Conservation (phyloP, 2,888 invertebrate species). For the Leptura quadrifasciata region DNA sequence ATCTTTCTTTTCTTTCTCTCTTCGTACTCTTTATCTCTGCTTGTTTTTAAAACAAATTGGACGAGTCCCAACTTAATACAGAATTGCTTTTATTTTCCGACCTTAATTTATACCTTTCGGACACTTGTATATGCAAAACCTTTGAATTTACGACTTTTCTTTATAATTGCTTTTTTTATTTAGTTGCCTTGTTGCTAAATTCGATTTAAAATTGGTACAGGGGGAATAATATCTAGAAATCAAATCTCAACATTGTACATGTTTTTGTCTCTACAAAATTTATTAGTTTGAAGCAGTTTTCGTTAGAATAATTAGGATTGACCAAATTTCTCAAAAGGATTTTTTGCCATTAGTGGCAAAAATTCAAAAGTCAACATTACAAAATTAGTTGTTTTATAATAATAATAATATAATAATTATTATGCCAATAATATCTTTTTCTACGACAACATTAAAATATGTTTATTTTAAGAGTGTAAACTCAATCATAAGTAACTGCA, state of each 20-base stretch:
- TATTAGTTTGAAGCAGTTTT: too few species aligned
- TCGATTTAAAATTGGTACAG: constrained; percentile 20
- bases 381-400: too few species aligned
- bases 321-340: too few species aligned
- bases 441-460: too few species aligned
- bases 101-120: constrained; percentile 29
- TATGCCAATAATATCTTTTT: too few species aligned
- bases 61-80: constrained; percentile 20
- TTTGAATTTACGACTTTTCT: constrained; percentile 30
- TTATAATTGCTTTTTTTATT: constrained; percentile 24
- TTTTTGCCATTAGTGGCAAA: too few species aligned
- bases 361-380: too few species aligned
- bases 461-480: too few species aligned
- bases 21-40: constrained; percentile 13
- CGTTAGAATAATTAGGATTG: too few species aligned
- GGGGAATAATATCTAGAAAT: neutral
- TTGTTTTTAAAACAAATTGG: constrained; percentile 25
- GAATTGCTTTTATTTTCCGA: constrained; percentile 12
- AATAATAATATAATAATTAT: too few species aligned
- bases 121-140: constrained; percentile 25
- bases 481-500: too few species aligned
- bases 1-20: constrained; percentile 51
- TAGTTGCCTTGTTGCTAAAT: constrained; percentile 7
- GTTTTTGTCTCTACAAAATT: too few species aligned
- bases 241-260: neutral